A percentile compares a stretch with the other conserved stretches of the same genome.
These are phyloP conservation scores for Leptopterna dolabrata DNA, from an alignment of 2,888 invertebrate species.

Conservation along the genomic window DNA sequence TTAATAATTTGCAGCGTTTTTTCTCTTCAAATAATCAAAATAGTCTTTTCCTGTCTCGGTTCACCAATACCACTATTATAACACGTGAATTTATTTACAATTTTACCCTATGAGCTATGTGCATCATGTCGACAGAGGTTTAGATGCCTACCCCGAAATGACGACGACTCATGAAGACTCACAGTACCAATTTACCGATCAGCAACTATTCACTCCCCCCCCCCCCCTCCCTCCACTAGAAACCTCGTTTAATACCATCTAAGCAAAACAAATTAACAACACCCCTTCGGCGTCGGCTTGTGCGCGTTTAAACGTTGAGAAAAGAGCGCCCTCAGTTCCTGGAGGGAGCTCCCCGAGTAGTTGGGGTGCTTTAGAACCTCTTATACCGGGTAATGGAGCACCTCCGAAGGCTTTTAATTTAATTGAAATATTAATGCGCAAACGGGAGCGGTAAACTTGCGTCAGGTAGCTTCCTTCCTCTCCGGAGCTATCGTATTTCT, in stretches of 20 bases:
- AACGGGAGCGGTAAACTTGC: background rate
- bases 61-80: no score
- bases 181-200: background rate
- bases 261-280: background rate
- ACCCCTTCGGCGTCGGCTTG: background rate
- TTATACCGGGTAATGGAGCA: constrained; percentile 29
- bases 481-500: background rate
- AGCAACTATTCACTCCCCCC: background rate
- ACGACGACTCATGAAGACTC: no score
- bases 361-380: constrained; percentile 19
- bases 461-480: background rate
- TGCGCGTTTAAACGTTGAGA: background rate
- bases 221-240: no score
- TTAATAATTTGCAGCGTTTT: no score
- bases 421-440: constrained; percentile 30
- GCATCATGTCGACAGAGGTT: no score
- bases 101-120: no score
- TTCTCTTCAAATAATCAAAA: no score
- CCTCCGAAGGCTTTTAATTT: constrained; percentile 34
- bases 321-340: background rate
- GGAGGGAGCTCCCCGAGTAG: background rate
- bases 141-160: no score
- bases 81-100: no score
- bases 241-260: background rate
- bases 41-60: no score